Conservation (phyloP, 2,797 vertebrate genomes). For the Tangara arthus region DNA sequence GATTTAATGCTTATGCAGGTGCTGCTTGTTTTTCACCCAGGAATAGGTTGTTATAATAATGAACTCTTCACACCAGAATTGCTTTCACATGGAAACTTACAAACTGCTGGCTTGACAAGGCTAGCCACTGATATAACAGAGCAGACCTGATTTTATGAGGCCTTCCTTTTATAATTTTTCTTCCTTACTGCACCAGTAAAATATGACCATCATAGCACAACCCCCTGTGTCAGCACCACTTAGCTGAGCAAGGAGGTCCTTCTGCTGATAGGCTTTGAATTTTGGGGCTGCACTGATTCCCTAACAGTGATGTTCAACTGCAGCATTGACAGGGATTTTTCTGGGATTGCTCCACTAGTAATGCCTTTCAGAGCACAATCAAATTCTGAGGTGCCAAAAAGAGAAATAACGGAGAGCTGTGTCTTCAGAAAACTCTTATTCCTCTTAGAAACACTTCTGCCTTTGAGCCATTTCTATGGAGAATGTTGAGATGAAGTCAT, state of each 20-base stretch:
- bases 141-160: background rate
- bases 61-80: background rate
- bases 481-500: background rate
- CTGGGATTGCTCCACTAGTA: background rate
- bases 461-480: background rate
- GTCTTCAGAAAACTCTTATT: background rate
- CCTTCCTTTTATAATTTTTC: background rate
- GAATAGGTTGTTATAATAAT: background rate
- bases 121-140: background rate
- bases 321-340: background rate
- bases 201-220: background rate
- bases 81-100: background rate
- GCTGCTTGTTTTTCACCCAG: background rate
- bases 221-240: background rate
- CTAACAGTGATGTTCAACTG: background rate
- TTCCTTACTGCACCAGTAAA: background rate
- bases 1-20: background rate
- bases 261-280: background rate
- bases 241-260: background rate
- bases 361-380: background rate
- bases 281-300: background rate
- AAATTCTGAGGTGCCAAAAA: background rate
- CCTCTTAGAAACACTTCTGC: background rate
- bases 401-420: background rate
- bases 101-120: background rate